phyloP scores from a whole-genome alignment of 2,888 invertebrate species.

The Caenorhabditis becei region DNA sequence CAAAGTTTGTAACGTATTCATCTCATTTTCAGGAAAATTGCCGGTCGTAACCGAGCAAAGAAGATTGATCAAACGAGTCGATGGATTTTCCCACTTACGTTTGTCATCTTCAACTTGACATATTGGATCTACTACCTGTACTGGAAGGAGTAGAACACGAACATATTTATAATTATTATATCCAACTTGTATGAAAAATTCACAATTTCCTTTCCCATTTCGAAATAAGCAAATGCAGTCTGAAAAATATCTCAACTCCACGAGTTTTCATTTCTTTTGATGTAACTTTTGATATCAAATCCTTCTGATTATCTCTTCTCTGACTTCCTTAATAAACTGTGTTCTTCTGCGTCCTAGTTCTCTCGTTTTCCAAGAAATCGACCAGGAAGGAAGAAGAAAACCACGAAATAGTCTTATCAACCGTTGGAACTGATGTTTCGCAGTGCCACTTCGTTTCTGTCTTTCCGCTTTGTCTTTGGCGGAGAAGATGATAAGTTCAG shows the following conservation, averaged over 20 bases:
- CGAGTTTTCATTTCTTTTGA: constrained; percentile 43
- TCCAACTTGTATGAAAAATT: constrained; percentile 44
- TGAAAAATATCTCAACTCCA: constrained; percentile 48
- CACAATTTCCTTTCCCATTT: not conserved
- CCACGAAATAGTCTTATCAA: constrained; percentile 30
- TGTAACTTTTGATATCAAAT: constrained; percentile 47
- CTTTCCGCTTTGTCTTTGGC: constrained; percentile 14
- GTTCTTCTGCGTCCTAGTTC: not conserved
- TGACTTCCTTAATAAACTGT: constrained; percentile 22
- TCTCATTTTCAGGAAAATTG: constrained; percentile 73
- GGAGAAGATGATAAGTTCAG: constrained; percentile 31
- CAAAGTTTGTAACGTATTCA: not conserved
- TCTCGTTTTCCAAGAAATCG: constrained; percentile 5
- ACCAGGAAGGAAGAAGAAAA: constrained; percentile 40
- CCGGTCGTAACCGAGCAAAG: constrained; percentile 79
- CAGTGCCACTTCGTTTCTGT: constrained; percentile 30
- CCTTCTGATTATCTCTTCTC: not conserved
- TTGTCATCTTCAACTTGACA: constrained; percentile 79
- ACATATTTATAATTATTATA: constrained; percentile 8
- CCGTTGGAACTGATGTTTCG: constrained; percentile 53
- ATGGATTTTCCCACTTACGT: constrained; percentile 79
- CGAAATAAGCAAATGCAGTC: constrained; percentile 1
- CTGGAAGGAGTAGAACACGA: constrained; percentile 61
- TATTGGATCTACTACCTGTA: constrained; percentile 81
- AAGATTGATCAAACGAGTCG: constrained; percentile 80